Evolutionary conservation across 2,113 vertebrate genomes (phyloP).

Genomic region (Archocentrus centrarchus): DNA sequence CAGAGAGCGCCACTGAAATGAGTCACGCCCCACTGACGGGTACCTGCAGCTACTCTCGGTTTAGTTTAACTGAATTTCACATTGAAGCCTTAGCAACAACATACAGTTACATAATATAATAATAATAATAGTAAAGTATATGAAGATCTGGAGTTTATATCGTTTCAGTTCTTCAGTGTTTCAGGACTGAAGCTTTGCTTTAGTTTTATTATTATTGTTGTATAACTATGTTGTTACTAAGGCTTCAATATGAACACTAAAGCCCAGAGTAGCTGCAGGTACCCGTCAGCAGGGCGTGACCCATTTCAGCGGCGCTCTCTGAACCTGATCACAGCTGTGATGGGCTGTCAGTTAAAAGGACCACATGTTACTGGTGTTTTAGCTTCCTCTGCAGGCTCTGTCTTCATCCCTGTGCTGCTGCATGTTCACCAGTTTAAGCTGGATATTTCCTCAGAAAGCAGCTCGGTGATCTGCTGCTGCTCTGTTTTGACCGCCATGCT

Average conservation of each 20-base stretch:
- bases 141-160: too few relatives aligned
- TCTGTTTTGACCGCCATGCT: neutral
- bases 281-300: neutral
- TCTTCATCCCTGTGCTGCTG: too few relatives aligned
- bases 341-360: neutral
- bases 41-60: accelerated
- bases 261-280: accelerated
- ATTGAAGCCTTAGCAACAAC: neutral
- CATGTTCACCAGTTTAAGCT: too few relatives aligned
- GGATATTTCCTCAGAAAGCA: too few relatives aligned
- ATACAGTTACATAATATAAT: neutral
- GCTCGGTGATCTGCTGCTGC: neutral
- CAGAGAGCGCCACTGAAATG: accelerated
- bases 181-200: too few relatives aligned
- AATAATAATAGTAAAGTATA: too few relatives aligned
- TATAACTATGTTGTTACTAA: neutral
- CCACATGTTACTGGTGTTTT: accelerated
- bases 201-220: too few relatives aligned
- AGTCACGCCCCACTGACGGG: neutral
- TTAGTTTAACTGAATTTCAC: neutral
- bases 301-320: accelerated
- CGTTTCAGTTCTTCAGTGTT: too few relatives aligned
- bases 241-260: neutral
- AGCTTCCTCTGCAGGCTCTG: too few relatives aligned
- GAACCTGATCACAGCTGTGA: neutral